A percentile compares a stretch with the other conserved stretches of the same genome.
Evolutionary conservation across 2,888 invertebrate genomes (phyloP).

Genomic region (Muschampia plurimacula): DNA sequence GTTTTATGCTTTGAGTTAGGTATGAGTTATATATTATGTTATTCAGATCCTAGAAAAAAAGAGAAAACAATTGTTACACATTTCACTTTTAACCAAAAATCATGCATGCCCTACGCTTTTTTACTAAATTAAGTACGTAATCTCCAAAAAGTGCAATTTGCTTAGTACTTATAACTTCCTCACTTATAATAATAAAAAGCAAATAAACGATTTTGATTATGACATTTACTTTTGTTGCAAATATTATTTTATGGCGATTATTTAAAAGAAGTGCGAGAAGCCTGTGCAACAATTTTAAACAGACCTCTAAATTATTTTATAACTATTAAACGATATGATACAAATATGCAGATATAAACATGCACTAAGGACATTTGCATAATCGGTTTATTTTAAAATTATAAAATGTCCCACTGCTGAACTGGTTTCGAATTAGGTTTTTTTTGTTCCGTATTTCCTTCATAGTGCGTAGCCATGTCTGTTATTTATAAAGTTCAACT

Average conservation of each 20-base stretch:
- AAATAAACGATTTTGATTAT: too few relatives aligned
- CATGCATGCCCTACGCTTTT: too few relatives aligned
- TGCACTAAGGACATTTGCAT: conserved; percentile 57
- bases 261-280: too few relatives aligned
- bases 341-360: conserved; percentile 13
- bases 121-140: too few relatives aligned
- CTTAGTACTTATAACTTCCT: too few relatives aligned
- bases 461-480: conserved; percentile 8
- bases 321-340: background rate
- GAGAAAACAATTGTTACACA: background rate
- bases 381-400: conserved; percentile 69
- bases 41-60: background rate
- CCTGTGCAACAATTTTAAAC: too few relatives aligned
- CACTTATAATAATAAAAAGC: too few relatives aligned
- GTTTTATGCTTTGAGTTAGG: background rate
- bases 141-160: too few relatives aligned
- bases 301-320: background rate
- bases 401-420: conserved; percentile 62
- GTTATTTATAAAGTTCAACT: conserved; percentile 7
- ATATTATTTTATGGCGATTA: too few relatives aligned
- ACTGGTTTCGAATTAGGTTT: conserved; percentile 61
- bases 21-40: too few relatives aligned
- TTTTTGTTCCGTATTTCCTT: conserved; percentile 46
- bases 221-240: too few relatives aligned
- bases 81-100: background rate